Conservation (phyloP, 92 coral and sea anemone genomes). For the Zoanthus gigantus region DNA sequence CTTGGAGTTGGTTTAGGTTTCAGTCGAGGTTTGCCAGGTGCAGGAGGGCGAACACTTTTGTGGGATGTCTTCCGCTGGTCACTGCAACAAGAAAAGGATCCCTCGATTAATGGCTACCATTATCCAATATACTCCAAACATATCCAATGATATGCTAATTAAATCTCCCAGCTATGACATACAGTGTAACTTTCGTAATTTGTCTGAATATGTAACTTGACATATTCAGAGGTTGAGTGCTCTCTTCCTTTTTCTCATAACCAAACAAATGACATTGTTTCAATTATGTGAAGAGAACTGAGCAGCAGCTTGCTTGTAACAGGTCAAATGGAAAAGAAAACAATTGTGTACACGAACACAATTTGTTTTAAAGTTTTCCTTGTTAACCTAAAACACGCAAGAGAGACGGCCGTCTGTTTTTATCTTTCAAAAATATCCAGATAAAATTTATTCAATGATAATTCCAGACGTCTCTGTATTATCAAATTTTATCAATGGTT, state of each 20-base stretch:
- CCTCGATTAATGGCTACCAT: background rate
- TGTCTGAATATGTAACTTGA: background rate
- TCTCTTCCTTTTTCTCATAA: background rate
- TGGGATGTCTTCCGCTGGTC: slow-evolving; percentile 79
- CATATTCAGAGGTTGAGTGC: background rate
- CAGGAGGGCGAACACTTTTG: slow-evolving; percentile 79
- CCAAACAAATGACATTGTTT: background rate
- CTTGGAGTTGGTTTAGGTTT: slow-evolving; percentile 87
- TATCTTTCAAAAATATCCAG: slow-evolving; percentile 4
- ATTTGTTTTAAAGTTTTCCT: background rate
- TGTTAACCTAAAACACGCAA: background rate
- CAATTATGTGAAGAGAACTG: background rate
- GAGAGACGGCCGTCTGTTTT: background rate
- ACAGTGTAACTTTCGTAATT: background rate
- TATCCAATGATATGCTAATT: background rate
- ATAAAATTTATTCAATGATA: slow-evolving; percentile 8
- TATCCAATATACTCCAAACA: background rate
- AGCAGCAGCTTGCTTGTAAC: background rate
- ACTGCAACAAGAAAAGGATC: slow-evolving; percentile 50
- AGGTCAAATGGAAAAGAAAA: slow-evolving; percentile 1
- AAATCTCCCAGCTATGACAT: background rate
- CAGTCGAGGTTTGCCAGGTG: slow-evolving; percentile 88
- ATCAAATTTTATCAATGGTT: slow-evolving; percentile 20
- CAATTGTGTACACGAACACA: background rate
- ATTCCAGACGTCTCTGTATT: slow-evolving; percentile 46